These are phyloP conservation scores for Meloidogyne hapla DNA, from an alignment of 1,140 invertebrate genomes.

Conservation along the genomic window DNA sequence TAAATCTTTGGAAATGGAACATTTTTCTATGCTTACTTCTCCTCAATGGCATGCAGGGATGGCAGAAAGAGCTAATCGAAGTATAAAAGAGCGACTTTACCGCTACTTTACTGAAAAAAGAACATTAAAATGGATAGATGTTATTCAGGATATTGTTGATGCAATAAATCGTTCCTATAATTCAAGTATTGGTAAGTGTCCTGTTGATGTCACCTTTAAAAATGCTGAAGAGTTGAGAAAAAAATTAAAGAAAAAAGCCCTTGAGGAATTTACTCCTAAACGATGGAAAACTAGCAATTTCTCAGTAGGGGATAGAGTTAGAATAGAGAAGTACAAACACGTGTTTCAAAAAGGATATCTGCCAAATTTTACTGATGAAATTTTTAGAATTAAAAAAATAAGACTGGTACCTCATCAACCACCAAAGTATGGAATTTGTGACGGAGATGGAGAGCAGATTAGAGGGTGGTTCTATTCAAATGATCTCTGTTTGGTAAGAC, in stretches of 20 bases:
- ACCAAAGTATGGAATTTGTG: too few relatives aligned
- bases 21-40: slow-evolving; percentile 35
- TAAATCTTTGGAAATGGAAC: slow-evolving; percentile 1
- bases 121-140: slow-evolving; percentile 27
- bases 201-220: slow-evolving; percentile 28
- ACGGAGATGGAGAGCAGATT: too few relatives aligned
- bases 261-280: neutral
- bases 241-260: neutral
- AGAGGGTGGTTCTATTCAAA: too few relatives aligned
- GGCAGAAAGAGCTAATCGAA: slow-evolving; percentile 42
- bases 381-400: too few relatives aligned
- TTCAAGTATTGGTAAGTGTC: slow-evolving; percentile 27
- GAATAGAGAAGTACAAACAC: too few relatives aligned
- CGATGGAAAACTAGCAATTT: neutral
- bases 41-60: slow-evolving; percentile 41
- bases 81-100: slow-evolving; percentile 36
- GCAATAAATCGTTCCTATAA: slow-evolving; percentile 37
- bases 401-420: too few relatives aligned
- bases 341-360: too few relatives aligned
- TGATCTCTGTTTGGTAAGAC: too few relatives aligned
- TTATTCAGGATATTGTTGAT: slow-evolving; percentile 33
- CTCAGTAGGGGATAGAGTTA: slow-evolving; percentile 17
- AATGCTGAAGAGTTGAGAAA: slow-evolving; percentile 24
- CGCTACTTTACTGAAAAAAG: slow-evolving; percentile 41
- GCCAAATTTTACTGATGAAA: too few relatives aligned